Percentiles rank a stretch among this genome's conserved stretches.
phyloP scores from a whole-genome alignment of 2,888 invertebrate genomes.

The Heliconius aoede region DNA sequence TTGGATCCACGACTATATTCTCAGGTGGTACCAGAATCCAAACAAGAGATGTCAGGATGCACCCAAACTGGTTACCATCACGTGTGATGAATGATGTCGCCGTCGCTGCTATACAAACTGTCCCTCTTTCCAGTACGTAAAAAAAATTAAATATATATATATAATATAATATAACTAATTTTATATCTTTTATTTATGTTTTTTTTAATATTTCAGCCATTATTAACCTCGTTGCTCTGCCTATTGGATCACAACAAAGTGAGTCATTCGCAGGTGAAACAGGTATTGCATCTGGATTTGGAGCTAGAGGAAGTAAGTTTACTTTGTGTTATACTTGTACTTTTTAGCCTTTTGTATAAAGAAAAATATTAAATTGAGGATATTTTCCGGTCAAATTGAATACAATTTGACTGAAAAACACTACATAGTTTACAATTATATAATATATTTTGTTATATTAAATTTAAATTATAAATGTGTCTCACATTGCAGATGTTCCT shows the following conservation, averaged over 20 bases:
- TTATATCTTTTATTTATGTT: no score
- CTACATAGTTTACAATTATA: not conserved
- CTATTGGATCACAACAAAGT: no score
- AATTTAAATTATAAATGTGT: not conserved
- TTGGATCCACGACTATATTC: conserved; percentile 61
- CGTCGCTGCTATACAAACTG: conserved; percentile 53
- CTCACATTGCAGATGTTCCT: not conserved
- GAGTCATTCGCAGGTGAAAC: no score
- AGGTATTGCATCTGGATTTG: no score
- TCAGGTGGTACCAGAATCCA: conserved; percentile 59
- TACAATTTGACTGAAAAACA: not conserved
- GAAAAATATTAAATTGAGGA: not conserved
- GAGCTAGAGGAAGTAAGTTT: no score
- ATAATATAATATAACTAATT: no score
- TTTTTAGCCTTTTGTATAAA: no score
- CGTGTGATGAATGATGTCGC: conserved; percentile 62
- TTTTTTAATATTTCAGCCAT: no score
- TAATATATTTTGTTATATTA: not conserved
- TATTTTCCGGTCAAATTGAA: no score
- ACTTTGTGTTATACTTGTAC: no score
- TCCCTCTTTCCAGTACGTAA: not conserved
- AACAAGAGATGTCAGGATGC: conserved; percentile 54
- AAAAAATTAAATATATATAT: no score
- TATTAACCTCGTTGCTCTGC: no score
- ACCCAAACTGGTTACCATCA: conserved; percentile 58